Evolutionary conservation across 2,888 invertebrate genomes (phyloP).

Genomic region (Blastobasis adustella): DNA sequence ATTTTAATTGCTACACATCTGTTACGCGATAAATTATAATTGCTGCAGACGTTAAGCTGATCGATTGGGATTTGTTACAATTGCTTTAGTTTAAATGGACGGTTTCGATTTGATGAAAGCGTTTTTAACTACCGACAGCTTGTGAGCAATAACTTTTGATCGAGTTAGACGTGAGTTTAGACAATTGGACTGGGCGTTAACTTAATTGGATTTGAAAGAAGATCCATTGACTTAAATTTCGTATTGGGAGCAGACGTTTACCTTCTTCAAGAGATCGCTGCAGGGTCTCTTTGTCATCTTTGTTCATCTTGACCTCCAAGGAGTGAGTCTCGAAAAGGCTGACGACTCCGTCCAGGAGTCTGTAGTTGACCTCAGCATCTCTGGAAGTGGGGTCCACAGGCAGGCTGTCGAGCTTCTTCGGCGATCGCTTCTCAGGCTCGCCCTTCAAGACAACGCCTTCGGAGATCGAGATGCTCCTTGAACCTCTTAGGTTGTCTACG

Average conservation of each 20-base stretch:
- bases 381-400: constrained; percentile 83
- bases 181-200: too few species aligned
- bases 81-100: too few species aligned
- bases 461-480: constrained; percentile 71
- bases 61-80: too few species aligned
- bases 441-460: constrained; percentile 78
- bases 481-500: constrained; percentile 73
- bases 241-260: constrained; percentile 37
- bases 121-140: too few species aligned
- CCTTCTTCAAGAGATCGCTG: constrained; percentile 89
- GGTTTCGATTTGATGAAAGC: too few species aligned
- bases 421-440: constrained; percentile 59
- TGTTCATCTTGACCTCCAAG: constrained; percentile 86
- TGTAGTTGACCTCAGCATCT: constrained; percentile 82
- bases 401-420: constrained; percentile 77
- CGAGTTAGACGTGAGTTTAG: too few species aligned
- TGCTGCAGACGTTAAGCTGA: too few species aligned
- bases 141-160: too few species aligned
- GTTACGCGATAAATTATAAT: too few species aligned
- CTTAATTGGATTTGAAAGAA: too few species aligned
- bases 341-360: constrained; percentile 83
- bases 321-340: constrained; percentile 86
- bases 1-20: neutral
- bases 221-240: too few species aligned
- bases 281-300: constrained; percentile 81